Evolutionary conservation across 2,113 vertebrate genomes (phyloP).

Genomic region (Myotis yumanensis): DNA sequence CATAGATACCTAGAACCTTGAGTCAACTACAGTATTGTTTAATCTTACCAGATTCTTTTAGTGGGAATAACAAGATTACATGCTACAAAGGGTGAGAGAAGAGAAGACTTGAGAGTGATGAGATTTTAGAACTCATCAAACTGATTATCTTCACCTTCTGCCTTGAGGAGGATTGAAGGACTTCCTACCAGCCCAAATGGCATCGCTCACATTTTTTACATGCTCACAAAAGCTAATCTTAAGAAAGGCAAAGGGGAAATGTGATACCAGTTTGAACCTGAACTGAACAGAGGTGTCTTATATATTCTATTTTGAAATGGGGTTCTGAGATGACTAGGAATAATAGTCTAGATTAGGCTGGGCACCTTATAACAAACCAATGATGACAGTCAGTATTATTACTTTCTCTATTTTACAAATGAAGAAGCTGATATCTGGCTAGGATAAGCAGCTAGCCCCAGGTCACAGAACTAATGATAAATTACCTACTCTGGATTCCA

Average conservation of each 20-base stretch:
- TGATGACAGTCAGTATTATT: background rate
- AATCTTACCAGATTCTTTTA: background rate
- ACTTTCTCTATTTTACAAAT: background rate
- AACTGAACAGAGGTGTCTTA: background rate
- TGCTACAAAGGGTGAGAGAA: background rate
- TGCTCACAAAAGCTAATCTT: background rate
- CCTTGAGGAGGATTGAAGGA: background rate
- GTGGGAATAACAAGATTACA: background rate
- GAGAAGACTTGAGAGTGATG: background rate
- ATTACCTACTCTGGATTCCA: background rate
- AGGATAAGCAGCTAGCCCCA: background rate
- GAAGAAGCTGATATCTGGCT: background rate
- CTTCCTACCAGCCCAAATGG: background rate
- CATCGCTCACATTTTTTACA: background rate
- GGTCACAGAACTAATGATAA: background rate
- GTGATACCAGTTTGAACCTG: background rate
- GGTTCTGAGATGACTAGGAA: background rate
- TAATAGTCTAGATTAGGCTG: background rate
- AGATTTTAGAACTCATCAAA: background rate
- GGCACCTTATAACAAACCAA: background rate
- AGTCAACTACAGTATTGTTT: background rate
- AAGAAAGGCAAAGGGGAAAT: background rate
- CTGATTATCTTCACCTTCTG: background rate
- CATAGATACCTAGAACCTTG: background rate
- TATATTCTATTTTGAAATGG: background rate